Evolutionary conservation across 2,797 vertebrate species (phyloP).

Genomic region (Channa striata): DNA sequence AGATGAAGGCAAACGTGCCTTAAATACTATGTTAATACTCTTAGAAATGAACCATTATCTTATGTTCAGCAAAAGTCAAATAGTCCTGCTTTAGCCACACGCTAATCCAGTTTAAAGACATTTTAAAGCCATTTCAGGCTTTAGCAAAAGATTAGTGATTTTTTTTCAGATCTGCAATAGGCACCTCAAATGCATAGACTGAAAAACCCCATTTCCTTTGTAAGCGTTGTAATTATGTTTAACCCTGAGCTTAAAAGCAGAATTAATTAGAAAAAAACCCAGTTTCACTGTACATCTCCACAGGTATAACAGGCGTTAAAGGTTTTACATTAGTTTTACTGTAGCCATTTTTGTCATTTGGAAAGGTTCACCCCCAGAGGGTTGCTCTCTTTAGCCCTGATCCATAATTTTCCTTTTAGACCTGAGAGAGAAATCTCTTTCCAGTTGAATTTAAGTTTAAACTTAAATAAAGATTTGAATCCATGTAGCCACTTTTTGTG

Average conservation of each 20-base stretch:
- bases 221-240: too few relatives aligned
- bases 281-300: too few relatives aligned
- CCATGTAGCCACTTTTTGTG: background rate
- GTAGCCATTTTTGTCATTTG: conserved; percentile 13
- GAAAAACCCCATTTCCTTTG: too few relatives aligned
- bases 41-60: too few relatives aligned
- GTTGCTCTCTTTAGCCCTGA: conserved; percentile 22
- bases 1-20: too few relatives aligned
- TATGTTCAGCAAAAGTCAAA: too few relatives aligned
- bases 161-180: background rate
- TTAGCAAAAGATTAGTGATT: background rate
- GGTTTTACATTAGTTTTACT: conserved; percentile 6
- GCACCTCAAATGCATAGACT: background rate
- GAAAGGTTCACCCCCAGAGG: background rate
- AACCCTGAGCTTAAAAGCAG: too few relatives aligned
- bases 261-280: too few relatives aligned
- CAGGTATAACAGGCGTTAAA: too few relatives aligned
- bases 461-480: conserved; percentile 42
- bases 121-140: background rate
- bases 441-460: conserved; percentile 23
- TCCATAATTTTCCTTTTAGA: conserved; percentile 32
- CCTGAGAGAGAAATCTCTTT: conserved; percentile 5
- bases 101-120: too few relatives aligned
- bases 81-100: too few relatives aligned
- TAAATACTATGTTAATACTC: too few relatives aligned